phyloP scores from a whole-genome alignment of 2,888 invertebrate genomes.

The Tholera decimalis region DNA sequence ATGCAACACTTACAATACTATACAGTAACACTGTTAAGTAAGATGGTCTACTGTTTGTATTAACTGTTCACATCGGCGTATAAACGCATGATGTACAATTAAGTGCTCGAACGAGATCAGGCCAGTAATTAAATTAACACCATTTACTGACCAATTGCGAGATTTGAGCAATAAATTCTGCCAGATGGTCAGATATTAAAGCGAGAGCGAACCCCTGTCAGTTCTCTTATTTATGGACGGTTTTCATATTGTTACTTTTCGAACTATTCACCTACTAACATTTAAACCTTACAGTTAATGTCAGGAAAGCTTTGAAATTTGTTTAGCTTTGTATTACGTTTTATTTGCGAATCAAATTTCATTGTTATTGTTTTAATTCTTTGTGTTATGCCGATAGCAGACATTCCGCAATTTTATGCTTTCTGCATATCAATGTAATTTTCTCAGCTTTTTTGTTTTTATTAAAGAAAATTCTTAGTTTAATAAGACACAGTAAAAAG shows the following conservation, averaged over 20 bases:
- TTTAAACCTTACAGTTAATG: constrained; percentile 5
- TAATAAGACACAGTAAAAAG: constrained; percentile 63
- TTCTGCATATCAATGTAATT: constrained; percentile 52
- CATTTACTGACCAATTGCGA: constrained; percentile 85
- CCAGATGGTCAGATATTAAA: constrained; percentile 73
- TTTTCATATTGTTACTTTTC: constrained; percentile 9
- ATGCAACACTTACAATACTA: constrained; percentile 54
- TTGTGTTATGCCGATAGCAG: constrained; percentile 16
- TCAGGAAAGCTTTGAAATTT: constrained; percentile 7
- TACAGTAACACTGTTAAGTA: constrained; percentile 66
- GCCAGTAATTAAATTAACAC: constrained; percentile 86
- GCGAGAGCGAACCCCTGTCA: constrained; percentile 65
- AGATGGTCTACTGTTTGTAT: constrained; percentile 67
- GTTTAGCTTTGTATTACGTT: constrained; percentile 4
- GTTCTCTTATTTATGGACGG: constrained; percentile 65
- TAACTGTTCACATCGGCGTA: constrained; percentile 66
- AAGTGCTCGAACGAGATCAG: constrained; percentile 72
- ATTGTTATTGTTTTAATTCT: constrained; percentile 30
- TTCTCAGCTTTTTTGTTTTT: constrained; percentile 42
- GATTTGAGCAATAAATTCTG: constrained; percentile 85
- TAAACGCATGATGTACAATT: constrained; percentile 64
- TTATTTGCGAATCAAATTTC: constrained; percentile 22
- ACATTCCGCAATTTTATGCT: constrained; percentile 55
- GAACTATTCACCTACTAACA: constrained; percentile 28
- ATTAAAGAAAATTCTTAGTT: constrained; percentile 51